Conservation (phyloP, 1,140 invertebrate genomes). For the Stegodyphus dumicola region DNA sequence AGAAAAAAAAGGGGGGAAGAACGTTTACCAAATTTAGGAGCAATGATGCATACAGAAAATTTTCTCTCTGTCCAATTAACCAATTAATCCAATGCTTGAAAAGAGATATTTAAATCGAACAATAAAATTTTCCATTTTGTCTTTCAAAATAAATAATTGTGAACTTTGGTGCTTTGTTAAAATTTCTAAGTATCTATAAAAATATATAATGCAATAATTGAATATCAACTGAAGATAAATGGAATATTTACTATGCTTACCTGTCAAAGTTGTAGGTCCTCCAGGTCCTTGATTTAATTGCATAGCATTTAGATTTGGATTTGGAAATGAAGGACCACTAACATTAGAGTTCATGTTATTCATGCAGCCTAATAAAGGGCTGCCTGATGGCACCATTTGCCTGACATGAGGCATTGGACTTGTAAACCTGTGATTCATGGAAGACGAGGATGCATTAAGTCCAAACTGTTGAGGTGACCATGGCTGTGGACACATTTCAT, state of each 20-base stretch:
- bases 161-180: too few relatives aligned
- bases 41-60: neutral
- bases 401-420: conserved; percentile 14
- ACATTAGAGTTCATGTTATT: conserved; percentile 42
- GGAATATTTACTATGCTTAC: neutral
- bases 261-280: conserved; percentile 38
- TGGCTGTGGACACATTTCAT: conserved; percentile 41
- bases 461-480: conserved; percentile 34
- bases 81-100: neutral
- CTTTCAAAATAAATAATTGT: too few relatives aligned
- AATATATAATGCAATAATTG: neutral
- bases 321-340: conserved; percentile 35
- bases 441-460: conserved; percentile 31
- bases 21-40: too few relatives aligned
- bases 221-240: neutral
- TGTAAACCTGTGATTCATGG: conserved; percentile 46
- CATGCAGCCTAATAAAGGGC: conserved; percentile 44
- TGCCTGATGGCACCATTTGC: conserved; percentile 31
- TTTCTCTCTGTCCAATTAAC: neutral
- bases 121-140: too few relatives aligned
- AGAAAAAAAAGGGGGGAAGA: too few relatives aligned
- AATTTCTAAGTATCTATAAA: too few relatives aligned
- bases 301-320: conserved; percentile 24
- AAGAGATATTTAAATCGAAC: too few relatives aligned
- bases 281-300: conserved; percentile 49